A percentile compares a stretch with the other conserved stretches of the same genome.
These are phyloP conservation scores for Philantomba maxwellii DNA, from an alignment of 2,113 vertebrate genomes.

Conservation along the genomic window DNA sequence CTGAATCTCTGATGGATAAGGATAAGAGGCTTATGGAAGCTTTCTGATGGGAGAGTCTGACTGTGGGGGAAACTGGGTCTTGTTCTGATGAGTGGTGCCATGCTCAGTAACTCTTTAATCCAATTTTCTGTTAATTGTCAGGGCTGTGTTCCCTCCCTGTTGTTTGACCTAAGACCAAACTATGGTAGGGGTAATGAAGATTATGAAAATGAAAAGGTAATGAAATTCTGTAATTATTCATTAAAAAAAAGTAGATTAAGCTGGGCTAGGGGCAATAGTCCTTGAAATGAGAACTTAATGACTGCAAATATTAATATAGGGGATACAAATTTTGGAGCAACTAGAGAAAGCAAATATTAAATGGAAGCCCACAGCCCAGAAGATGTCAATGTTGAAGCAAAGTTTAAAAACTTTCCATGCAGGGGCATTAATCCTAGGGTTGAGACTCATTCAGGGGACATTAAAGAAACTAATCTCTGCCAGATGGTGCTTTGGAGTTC, in stretches of 20 bases:
- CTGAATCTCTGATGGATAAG: not conserved
- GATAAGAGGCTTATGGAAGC: not conserved
- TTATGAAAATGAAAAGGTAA: not conserved
- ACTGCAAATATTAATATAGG: not conserved
- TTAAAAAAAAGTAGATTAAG: not conserved
- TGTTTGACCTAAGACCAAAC: not conserved
- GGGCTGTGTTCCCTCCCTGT: not conserved
- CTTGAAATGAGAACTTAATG: not conserved
- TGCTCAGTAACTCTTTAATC: not conserved
- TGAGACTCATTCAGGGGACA: not conserved
- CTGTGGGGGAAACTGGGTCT: not conserved
- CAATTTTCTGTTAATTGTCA: not conserved
- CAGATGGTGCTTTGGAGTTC: not conserved
- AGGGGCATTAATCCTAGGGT: not conserved
- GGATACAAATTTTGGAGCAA: not conserved
- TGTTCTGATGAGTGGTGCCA: not conserved
- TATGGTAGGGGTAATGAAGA: not conserved
- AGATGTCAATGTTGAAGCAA: not conserved
- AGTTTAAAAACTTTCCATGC: not conserved
- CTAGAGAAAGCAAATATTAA: not conserved
- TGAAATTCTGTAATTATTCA: not conserved
- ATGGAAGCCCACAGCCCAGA: not conserved
- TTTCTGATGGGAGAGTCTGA: not conserved
- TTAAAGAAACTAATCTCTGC: constrained; percentile 7
- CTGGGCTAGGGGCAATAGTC: not conserved